Evolutionary conservation across 2,797 vertebrate species (phyloP).

Genomic region (Pipistrellus kuhlii): DNA sequence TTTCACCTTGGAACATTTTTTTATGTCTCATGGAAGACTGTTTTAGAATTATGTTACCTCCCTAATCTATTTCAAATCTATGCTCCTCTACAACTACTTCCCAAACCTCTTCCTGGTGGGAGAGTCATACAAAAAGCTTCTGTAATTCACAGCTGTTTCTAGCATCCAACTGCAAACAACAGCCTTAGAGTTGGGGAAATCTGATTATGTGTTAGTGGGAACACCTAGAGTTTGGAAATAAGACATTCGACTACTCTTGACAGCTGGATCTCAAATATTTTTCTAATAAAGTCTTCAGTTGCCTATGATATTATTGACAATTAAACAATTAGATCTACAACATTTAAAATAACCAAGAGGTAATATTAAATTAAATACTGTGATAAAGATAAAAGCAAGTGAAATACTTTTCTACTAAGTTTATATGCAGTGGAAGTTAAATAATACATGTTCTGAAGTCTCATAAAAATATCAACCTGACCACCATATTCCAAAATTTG

Average conservation of each 20-base stretch:
- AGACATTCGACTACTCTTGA: not conserved
- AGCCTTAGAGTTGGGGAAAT: not conserved
- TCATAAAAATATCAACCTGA: not conserved
- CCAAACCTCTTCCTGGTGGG: not conserved
- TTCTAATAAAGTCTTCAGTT: conserved; percentile 41
- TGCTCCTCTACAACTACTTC: not conserved
- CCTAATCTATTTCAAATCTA: not conserved
- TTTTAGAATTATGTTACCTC: not conserved
- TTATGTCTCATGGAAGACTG: not conserved
- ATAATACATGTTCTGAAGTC: not conserved
- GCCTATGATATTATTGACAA: not conserved
- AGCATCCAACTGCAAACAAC: not conserved
- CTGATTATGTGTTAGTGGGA: not conserved
- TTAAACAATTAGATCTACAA: not conserved
- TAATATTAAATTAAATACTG: not conserved
- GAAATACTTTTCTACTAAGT: not conserved
- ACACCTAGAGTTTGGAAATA: not conserved
- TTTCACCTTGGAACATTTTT: too few relatives aligned
- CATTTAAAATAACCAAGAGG: not conserved
- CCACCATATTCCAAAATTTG: not conserved
- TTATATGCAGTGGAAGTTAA: not conserved
- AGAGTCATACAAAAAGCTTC: not conserved
- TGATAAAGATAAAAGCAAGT: not conserved
- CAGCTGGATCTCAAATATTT: not conserved
- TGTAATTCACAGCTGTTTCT: conserved; percentile 37